Base-by-base conservation (phyloP, 2,797 vertebrate species). In the Tympanoctomys barrerae region DNA sequence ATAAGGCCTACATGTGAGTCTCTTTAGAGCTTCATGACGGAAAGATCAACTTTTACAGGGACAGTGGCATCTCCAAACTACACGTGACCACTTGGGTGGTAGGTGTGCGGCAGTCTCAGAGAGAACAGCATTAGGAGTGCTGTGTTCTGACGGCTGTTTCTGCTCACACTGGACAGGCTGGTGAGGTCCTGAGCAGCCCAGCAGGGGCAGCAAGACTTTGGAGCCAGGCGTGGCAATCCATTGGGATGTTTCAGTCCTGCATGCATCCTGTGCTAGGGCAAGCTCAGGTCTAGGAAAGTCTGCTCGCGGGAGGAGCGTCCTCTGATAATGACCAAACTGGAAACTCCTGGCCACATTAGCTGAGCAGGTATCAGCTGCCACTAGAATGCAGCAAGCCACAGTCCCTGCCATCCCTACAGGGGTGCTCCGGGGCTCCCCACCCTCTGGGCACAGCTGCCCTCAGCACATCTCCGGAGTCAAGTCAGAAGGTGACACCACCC, bases 51-150 rank as follows among this genome's bases (percentile, higher is more conserved):
- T 77, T 10, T 79, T 5, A 28, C 26, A 59, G 79, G 33, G 11
- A 21, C 22, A 19, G 59, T 0, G 19, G 22, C 10, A 13, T 1
- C 18, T 7, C 5, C 39, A 2, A 18, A 19, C 4, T 0, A 42
- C 24, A 5, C 57, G 0, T 4, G 0, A 16, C 7, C 4, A 0
- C 8, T 0, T 7, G 6, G 52, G 16, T 4, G 0, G 1, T 13
- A 1, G 26, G 13, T 2, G 14, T 7, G 4, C 0, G 7, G 49
- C 18, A 13, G 0, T 31, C 36, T 71, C 22, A 0, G 26, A 9
- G 33, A 36, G 73, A 39, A 33, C 28, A 24, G 13, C 5, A 1
- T n/a, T 14, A 14, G 33, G 36, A n/a, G 12, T 57, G 13, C 73
- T 31, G 10, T 3, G 12, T 78, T 36, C 52, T 2, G 2, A 26